Conservation (phyloP, 2,888 invertebrate species). For the Ophioninae sp. region DNA sequence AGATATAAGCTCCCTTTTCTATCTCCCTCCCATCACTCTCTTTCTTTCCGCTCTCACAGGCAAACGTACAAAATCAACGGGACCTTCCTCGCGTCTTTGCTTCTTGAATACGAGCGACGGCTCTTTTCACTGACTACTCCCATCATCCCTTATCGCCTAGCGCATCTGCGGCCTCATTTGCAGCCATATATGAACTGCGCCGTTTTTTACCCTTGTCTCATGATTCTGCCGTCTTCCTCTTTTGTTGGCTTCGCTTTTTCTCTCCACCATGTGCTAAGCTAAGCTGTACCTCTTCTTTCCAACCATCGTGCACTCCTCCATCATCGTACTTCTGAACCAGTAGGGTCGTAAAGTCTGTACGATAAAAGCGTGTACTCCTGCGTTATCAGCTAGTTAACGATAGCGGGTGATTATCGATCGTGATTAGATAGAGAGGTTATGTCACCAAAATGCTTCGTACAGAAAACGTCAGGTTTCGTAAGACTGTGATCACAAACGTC, state of each 20-base stretch:
- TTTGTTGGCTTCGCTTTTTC: conserved; percentile 28
- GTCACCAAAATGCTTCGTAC: not conserved
- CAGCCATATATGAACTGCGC: conserved; percentile 73
- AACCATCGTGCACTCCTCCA: conserved; percentile 23
- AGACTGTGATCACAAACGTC: too few species aligned
- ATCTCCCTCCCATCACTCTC: conserved; percentile 6
- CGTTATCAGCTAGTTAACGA: too few species aligned
- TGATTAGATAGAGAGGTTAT: too few species aligned
- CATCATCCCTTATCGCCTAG: conserved; percentile 75
- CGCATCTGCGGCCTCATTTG: conserved; percentile 77
- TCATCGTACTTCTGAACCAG: not conserved
- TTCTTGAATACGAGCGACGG: conserved; percentile 69
- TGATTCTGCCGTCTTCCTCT: conserved; percentile 58
- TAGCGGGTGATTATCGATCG: too few species aligned
- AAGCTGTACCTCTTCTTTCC: conserved; percentile 16
- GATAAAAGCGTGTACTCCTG: too few species aligned
- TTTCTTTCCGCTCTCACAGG: conserved; percentile 1
- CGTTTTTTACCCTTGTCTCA: conserved; percentile 42
- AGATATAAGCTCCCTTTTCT: conserved; percentile 37
- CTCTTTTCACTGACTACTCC: conserved; percentile 76
- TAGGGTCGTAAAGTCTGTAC: too few species aligned
- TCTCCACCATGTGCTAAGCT: not conserved
- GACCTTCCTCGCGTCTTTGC: conserved; percentile 57
- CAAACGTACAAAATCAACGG: conserved; percentile 36
- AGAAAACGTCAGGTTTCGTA: too few species aligned